Conservation (phyloP, 2,113 vertebrate genomes). For the Thunnus maccoyii region DNA sequence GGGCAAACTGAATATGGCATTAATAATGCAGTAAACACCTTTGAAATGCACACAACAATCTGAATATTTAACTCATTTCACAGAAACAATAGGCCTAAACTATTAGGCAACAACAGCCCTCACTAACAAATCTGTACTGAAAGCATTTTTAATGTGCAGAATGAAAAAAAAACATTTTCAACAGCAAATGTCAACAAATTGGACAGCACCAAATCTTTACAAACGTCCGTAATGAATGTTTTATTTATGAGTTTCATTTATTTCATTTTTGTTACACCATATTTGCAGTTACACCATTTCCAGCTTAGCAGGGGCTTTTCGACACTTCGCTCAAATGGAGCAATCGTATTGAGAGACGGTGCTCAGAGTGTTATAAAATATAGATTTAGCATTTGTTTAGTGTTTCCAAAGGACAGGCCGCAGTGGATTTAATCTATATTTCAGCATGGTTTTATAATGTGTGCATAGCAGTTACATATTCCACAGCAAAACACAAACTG, state of each 20-base stretch:
- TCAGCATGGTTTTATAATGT: slow-evolving; percentile 24
- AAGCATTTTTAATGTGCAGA: slow-evolving; percentile 37
- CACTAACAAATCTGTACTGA: slow-evolving; percentile 45
- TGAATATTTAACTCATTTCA: slow-evolving; percentile 70
- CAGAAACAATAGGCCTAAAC: slow-evolving; percentile 58
- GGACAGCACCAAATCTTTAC: neutral
- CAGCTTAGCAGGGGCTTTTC: slow-evolving; percentile 14
- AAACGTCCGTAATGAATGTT: slow-evolving; percentile 45
- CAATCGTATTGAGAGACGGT: slow-evolving; percentile 34
- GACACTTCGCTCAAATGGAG: slow-evolving; percentile 20
- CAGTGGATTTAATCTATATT: slow-evolving; percentile 34
- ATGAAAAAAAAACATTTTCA: slow-evolving; percentile 23
- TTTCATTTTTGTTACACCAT: slow-evolving; percentile 11
- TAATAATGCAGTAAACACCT: slow-evolving; percentile 82
- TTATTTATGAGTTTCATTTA: slow-evolving; percentile 44
- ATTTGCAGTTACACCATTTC: neutral
- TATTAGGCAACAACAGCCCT: slow-evolving; percentile 44
- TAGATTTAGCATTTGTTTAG: slow-evolving; percentile 56
- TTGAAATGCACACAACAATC: slow-evolving; percentile 72
- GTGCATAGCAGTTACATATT: slow-evolving; percentile 2
- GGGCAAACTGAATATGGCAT: slow-evolving; percentile 70
- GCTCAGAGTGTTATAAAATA: slow-evolving; percentile 52
- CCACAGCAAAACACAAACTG: slow-evolving; percentile 17
- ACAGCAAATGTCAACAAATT: slow-evolving; percentile 53
- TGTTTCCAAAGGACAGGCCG: slow-evolving; percentile 33